Percentiles rank a stretch among this genome's conserved stretches.
These are phyloP conservation scores for Aproaerema taeniolella DNA, from an alignment of 2,888 invertebrate species.

Conservation along the genomic window DNA sequence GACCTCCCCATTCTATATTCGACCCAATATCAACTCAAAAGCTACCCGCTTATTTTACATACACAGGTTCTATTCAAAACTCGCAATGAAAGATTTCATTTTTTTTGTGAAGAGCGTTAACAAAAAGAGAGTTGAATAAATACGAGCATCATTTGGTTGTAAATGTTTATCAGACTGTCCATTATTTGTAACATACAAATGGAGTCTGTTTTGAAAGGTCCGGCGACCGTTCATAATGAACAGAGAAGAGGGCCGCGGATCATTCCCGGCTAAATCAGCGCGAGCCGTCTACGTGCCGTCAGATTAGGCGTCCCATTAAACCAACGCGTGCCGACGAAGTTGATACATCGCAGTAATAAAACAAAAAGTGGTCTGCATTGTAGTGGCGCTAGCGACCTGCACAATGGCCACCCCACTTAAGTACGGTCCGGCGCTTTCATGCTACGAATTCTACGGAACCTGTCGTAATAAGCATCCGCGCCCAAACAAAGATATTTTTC, in stretches of 20 bases:
- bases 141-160: no score
- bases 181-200: no score
- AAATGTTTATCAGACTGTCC: no score
- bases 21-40: conserved; percentile 30
- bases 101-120: no score
- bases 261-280: conserved; percentile 23
- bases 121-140: no score
- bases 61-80: conserved; percentile 12
- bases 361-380: conserved; percentile 61
- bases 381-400: conserved; percentile 40
- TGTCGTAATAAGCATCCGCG: conserved; percentile 62
- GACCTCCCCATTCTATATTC: conserved; percentile 39
- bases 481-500: conserved; percentile 66
- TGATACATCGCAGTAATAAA: conserved; percentile 60
- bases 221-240: not conserved
- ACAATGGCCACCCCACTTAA: conserved; percentile 61
- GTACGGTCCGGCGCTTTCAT: conserved; percentile 61
- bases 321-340: conserved; percentile 54
- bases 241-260: conserved; percentile 1
- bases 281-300: conserved; percentile 29
- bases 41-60: conserved; percentile 22
- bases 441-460: conserved; percentile 55
- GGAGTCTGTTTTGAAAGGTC: no score
- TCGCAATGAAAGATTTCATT: no score
- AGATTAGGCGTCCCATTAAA: conserved; percentile 49